Base-by-base conservation (phyloP, 1,140 invertebrate genomes). In the Atta cephalotes region DNA sequence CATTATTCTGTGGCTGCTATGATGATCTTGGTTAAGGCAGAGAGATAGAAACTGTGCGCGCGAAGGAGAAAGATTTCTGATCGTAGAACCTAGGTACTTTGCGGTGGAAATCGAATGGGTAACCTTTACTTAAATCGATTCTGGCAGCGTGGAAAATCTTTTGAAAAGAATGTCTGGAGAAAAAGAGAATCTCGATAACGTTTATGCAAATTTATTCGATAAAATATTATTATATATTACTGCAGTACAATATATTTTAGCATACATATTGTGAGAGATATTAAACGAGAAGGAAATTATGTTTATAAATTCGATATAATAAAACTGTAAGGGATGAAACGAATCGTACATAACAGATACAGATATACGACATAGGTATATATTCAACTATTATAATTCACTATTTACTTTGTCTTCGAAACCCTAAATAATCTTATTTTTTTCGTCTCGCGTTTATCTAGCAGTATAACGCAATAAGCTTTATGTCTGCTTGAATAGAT, bases 41-140 rank as follows among this genome's bases (percentile, higher is more conserved):
- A 58, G 21, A 71, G 21, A 39, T 35, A 68, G 21, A 1, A 28
- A 77, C n/a, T 31, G 31, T 66, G 63, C 35, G 1, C 63, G 25
- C 25, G 63, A 39, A 53, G 14, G 62, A 45, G 21, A 81, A 58
- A 45, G 31, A 71, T n/a, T n/a, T 71, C 21, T 53, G 51, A 21
- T 68, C n/a, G 62, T 56, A 10, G 49, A 65, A 78, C 5, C 58
- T 49, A 39, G 66, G 16, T 78, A 81, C 51, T 71, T 53, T 58
- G 65, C 31, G 51, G 25, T 14, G 51, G 65, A 81, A 71, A 81
- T 81, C 79, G 66, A 81, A 71, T 71, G 79, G 49, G 66, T 71
- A 71, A 71, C 51, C 65, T 66, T 81, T 39, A 35, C 31, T 71
- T 53, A 71, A 81, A 71, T 81, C 79, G 79, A 81, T 81, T 81